Conservation (phyloP, 1,140 invertebrate species). For the Pectinophora gossypiella region DNA sequence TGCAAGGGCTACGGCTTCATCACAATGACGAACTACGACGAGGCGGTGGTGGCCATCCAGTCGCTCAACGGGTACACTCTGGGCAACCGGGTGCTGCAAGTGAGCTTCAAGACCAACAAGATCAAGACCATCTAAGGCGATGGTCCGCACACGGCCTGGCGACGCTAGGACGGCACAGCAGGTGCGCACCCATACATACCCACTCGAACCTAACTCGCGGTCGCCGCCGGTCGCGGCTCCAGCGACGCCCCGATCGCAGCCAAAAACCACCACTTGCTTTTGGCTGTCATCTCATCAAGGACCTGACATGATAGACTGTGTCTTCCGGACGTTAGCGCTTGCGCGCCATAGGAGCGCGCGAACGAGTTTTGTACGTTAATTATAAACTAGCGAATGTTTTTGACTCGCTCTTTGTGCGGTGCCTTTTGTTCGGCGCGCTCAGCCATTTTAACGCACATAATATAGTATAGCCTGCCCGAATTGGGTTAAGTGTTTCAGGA, state of each 20-base stretch:
- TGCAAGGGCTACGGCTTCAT: conserved; percentile 99
- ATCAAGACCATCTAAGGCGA: conserved; percentile 88
- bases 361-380: conserved; percentile 45
- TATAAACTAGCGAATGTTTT: conserved; percentile 45
- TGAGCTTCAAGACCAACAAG: conserved; percentile 98
- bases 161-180: conserved; percentile 71
- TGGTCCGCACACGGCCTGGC: conserved; percentile 54
- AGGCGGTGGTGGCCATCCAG: conserved; percentile 97
- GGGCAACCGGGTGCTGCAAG: conserved; percentile 97
- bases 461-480: conserved; percentile 17
- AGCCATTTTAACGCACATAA: conserved; percentile 29
- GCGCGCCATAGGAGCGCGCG: conserved; percentile 25
- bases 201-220: conserved; percentile 18
- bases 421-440: conserved; percentile 48
- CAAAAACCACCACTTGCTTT: neutral
- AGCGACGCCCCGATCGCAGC: conserved; percentile 2
- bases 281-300: conserved; percentile 8
- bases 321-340: conserved; percentile 47
- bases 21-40: conserved; percentile 99
- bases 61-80: conserved; percentile 98
- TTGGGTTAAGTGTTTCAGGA: conserved; percentile 66
- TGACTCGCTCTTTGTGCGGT: conserved; percentile 37
- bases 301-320: conserved; percentile 38
- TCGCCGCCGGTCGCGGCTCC: conserved; percentile 22
- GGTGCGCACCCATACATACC: conserved; percentile 67